Evolutionary conservation across 2,797 vertebrate genomes (phyloP).

Genomic region (Carcharodon carcharias): DNA sequence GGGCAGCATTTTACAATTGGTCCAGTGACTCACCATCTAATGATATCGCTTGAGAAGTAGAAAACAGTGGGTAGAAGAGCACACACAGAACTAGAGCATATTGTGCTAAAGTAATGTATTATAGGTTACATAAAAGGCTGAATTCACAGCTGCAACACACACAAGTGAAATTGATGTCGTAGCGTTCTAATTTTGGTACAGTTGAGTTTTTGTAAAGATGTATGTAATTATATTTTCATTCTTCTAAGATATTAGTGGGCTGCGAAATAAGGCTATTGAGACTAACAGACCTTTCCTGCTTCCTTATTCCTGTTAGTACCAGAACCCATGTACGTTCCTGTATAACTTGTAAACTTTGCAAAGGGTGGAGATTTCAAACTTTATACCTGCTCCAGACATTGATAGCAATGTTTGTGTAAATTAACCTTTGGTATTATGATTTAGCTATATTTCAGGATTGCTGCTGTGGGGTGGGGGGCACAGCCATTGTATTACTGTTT

Average conservation of each 20-base stretch:
- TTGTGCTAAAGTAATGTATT: background rate
- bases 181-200: background rate
- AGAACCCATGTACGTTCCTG: background rate
- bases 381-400: background rate
- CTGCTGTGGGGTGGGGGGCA: background rate
- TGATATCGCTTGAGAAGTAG: background rate
- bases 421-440: background rate
- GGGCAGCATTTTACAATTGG: background rate
- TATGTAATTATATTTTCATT: background rate
- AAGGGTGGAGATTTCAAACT: constrained; percentile 13
- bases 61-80: too few species aligned
- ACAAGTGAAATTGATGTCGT: background rate
- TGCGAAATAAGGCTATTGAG: too few species aligned
- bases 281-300: too few species aligned
- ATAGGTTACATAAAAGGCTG: background rate
- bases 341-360: background rate
- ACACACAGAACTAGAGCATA: background rate
- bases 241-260: background rate
- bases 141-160: background rate
- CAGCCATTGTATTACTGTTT: background rate
- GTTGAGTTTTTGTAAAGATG: background rate
- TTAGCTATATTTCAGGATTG: background rate
- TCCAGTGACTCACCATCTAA: background rate
- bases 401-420: background rate
- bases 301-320: background rate